These are phyloP conservation scores for Octodon degus DNA, from an alignment of 2,113 vertebrate species.

Conservation along the genomic window DNA sequence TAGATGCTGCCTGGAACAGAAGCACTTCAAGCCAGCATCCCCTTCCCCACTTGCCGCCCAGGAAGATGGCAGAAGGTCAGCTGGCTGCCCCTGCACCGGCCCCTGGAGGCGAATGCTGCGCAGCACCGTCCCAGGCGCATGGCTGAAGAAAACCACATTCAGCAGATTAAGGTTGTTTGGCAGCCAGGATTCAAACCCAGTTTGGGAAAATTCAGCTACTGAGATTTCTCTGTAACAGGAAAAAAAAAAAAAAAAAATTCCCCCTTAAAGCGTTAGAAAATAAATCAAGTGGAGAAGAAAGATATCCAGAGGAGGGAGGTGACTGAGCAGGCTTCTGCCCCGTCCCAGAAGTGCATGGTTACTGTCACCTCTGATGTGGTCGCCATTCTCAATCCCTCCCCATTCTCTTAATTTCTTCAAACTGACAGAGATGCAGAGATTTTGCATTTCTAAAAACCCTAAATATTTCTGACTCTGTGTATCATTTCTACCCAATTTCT, in stretches of 20 bases:
- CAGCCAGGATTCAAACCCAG: background rate
- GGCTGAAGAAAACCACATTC: background rate
- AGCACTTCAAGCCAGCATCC: rapidly evolving
- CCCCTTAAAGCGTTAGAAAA: background rate
- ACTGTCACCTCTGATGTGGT: background rate
- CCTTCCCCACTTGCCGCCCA: background rate
- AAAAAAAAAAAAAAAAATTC: background rate
- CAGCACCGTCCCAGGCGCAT: background rate
- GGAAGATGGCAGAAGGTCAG: too few relatives aligned
- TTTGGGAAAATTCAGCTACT: background rate
- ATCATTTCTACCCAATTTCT: background rate
- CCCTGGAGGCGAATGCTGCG: background rate
- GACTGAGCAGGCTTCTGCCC: background rate
- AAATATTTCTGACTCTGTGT: background rate
- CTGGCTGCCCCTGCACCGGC: too few relatives aligned
- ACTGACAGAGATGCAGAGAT: background rate
- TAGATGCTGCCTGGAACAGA: background rate
- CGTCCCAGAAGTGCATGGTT: background rate
- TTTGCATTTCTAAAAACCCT: background rate
- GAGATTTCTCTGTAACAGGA: background rate
- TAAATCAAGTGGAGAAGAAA: background rate
- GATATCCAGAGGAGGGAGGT: background rate
- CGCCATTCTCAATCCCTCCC: rapidly evolving
- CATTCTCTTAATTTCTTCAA: background rate
- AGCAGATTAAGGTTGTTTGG: background rate